Evolutionary conservation across 2,888 invertebrate genomes (phyloP).

Genomic region (Drosophila eohydei): DNA sequence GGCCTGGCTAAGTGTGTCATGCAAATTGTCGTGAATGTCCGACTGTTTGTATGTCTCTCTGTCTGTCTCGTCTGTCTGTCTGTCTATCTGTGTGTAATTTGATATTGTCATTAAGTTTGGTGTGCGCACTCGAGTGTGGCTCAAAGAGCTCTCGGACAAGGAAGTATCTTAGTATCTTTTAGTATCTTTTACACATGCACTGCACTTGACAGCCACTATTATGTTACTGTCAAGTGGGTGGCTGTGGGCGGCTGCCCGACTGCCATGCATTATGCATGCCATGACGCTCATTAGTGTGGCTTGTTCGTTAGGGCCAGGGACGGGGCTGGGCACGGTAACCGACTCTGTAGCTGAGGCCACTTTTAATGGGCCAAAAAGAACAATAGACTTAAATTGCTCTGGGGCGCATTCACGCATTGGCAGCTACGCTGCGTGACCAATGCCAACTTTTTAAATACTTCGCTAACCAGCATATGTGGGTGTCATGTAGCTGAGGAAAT

Average conservation of each 20-base stretch:
- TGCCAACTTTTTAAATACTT: conserved; percentile 17
- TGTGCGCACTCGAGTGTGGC: conserved; percentile 77
- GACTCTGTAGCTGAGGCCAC: conserved; percentile 17
- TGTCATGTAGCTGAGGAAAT: not conserved
- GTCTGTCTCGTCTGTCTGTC: not conserved
- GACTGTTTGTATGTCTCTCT: conserved; percentile 21
- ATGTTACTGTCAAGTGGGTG: conserved; percentile 61
- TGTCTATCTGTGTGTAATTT: conserved; percentile 55
- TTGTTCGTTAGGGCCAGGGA: conserved; percentile 33
- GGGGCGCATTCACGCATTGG: conserved; percentile 31
- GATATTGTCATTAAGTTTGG: conserved; percentile 77
- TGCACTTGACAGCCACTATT: conserved; percentile 79
- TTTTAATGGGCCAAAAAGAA: conserved; percentile 70
- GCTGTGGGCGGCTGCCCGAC: conserved; percentile 21
- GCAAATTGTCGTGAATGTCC: conserved; percentile 59
- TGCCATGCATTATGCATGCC: conserved; percentile 74
- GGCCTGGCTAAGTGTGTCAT: conserved; percentile 71
- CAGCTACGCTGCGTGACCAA: conserved; percentile 31
- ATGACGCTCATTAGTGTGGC: conserved; percentile 72
- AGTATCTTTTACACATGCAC: conserved; percentile 68
- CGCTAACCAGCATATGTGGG: not conserved
- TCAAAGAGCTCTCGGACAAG: conserved; percentile 62
- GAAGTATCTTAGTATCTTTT: conserved; percentile 62
- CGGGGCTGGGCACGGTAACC: not conserved
- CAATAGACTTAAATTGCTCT: conserved; percentile 67